These are phyloP conservation scores for Aptenodytes patagonicus DNA, from an alignment of 2,113 vertebrate species.

Conservation along the genomic window DNA sequence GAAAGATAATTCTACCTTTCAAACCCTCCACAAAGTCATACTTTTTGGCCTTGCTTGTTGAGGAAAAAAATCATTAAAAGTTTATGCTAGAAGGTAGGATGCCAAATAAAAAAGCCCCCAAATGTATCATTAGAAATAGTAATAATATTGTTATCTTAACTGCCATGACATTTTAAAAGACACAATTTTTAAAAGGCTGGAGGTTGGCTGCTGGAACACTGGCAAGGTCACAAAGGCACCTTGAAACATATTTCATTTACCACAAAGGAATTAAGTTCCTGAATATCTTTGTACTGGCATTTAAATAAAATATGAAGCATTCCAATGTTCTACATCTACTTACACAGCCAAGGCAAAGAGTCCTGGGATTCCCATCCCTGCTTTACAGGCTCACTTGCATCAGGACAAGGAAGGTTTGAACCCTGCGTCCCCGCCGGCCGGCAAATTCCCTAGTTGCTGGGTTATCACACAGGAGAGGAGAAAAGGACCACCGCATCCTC, in stretches of 20 bases:
- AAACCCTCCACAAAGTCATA: not conserved
- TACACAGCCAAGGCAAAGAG: not conserved
- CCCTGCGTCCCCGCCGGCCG: accelerated
- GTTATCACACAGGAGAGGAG: not conserved
- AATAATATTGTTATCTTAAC: not conserved
- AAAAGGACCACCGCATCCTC: not conserved
- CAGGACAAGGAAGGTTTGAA: not conserved
- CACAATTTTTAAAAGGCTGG: not conserved
- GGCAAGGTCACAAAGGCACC: not conserved
- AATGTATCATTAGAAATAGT: not conserved
- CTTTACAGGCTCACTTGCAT: not conserved
- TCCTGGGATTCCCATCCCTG: not conserved
- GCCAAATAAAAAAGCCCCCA: not conserved
- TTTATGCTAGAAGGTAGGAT: not conserved
- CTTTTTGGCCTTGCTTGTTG: not conserved
- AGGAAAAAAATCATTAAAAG: not conserved
- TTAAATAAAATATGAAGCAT: not conserved
- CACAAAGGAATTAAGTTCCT: not conserved
- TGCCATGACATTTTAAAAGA: not conserved
- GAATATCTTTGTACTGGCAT: not conserved
- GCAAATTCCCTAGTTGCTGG: not conserved
- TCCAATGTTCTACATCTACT: not conserved
- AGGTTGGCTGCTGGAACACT: not conserved
- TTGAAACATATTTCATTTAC: not conserved
- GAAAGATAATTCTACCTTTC: not conserved